phyloP scores from a whole-genome alignment of 1,140 invertebrate species.

The Papilio helenus region DNA sequence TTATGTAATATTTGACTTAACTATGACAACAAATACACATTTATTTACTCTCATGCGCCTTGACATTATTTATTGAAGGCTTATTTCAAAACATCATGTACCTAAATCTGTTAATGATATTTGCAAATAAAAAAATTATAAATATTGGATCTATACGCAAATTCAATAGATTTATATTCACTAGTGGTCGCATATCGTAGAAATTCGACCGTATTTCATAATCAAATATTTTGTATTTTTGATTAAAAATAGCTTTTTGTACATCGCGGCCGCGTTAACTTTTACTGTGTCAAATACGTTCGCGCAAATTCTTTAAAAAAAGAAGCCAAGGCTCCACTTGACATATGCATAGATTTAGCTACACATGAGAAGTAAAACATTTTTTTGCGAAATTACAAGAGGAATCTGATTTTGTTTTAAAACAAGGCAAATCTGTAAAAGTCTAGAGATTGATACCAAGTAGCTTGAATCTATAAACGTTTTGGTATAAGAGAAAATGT shows the following conservation, averaged over 20 bases:
- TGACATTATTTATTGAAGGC: conserved; percentile 23
- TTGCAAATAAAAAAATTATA: not conserved
- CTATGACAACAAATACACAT: not conserved
- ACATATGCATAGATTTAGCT: no score
- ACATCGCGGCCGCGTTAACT: no score
- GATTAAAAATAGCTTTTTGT: no score
- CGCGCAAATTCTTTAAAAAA: no score
- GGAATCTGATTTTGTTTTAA: not conserved
- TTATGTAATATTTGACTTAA: conserved; percentile 16
- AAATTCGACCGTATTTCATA: no score
- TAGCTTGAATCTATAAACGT: not conserved
- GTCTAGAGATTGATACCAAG: not conserved
- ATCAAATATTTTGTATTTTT: no score
- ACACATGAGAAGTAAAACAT: no score
- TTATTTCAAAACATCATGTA: conserved; percentile 18
- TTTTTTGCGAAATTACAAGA: not conserved
- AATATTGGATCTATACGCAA: not conserved
- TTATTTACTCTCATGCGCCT: conserved; percentile 5
- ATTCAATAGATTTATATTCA: not conserved
- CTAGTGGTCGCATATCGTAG: no score
- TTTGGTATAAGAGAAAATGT: no score
- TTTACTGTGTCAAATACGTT: no score
- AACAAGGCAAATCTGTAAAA: not conserved
- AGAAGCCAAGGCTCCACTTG: no score
- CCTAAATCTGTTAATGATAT: not conserved